Evolutionary conservation across 2,113 vertebrate species (phyloP), one percentile per base, ranked within the genome.

Genomic region (Tragulus kanchil): DNA sequence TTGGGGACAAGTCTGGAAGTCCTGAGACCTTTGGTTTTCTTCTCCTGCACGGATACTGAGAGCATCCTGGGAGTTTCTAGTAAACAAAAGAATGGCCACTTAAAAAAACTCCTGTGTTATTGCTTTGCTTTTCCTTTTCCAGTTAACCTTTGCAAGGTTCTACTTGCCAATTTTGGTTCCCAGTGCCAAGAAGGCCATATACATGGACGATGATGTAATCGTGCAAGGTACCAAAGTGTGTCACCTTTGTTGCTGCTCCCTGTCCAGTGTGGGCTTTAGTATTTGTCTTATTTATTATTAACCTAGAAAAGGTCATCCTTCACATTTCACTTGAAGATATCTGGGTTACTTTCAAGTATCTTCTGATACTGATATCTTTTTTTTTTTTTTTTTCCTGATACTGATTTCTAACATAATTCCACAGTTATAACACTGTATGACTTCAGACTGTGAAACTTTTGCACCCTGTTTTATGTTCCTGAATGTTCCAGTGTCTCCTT

Each of bases 141-240:
- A 99, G 99, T 98, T 99, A 98, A 99, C 99, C 0, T 99, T 99
- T 98, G 99, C 99, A 97, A 99, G 99, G 96, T 99, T 99, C 98
- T 99, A 99, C 97, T 98, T 99, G 97, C 99, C 99, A 64, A 83
- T 1, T 56, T 99, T 99, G 93, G 95, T 99, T 83, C 99, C 99
- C 4, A 98, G 99, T 61, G 98, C 98, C 93, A 99, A 99, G 98
- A 99, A 99, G 96, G 99, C 98, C 42, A 99, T 99, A 95, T 99
- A 99, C 96, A 98, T 99, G 98, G 99, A 99, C 96, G 99, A 99
- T 95, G 99, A 99, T 92, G 59, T 99, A 31, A 99, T 99, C 97
- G 99, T 99, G 45, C 99, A 99, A 99, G 99, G 99, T 99, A 98
- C 71, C 87, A 83, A 73, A 96, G 56, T 65, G 81, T 95, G 79